Evolutionary conservation across 2,797 vertebrate genomes (phyloP).

Genomic region (Nasua narica): DNA sequence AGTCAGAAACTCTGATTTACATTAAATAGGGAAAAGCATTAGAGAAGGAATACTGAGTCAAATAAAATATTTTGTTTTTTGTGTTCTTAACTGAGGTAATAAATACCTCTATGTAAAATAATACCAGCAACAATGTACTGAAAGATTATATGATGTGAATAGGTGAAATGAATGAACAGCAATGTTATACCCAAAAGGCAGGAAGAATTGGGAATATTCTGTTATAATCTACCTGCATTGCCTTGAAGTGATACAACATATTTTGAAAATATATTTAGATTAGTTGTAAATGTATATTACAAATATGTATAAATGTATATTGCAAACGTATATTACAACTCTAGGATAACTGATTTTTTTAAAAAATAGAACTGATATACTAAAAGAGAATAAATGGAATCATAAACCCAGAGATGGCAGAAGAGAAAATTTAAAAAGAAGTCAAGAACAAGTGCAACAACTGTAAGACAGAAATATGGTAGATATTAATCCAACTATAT

Average conservation of each 20-base stretch:
- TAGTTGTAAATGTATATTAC: not conserved
- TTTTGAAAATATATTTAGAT: not conserved
- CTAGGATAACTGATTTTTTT: not conserved
- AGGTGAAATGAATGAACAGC: not conserved
- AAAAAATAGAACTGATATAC: not conserved
- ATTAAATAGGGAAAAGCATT: not conserved
- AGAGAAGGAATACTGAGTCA: not conserved
- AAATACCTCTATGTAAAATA: not conserved
- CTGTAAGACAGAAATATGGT: not conserved
- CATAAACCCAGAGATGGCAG: not conserved
- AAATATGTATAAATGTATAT: not conserved
- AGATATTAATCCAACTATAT: not conserved
- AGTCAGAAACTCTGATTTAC: not conserved
- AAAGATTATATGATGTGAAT: not conserved
- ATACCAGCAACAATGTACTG: not conserved
- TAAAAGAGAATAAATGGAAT: not conserved
- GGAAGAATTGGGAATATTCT: not conserved
- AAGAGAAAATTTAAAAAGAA: not conserved
- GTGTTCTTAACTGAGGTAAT: not conserved
- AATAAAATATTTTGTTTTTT: not conserved
- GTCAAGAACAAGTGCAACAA: not conserved
- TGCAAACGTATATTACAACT: not conserved
- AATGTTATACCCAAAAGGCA: not conserved
- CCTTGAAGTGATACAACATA: not conserved
- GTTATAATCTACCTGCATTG: not conserved